Evolutionary conservation across 2,113 vertebrate genomes (phyloP).

Genomic region (Cnemophilus loriae): DNA sequence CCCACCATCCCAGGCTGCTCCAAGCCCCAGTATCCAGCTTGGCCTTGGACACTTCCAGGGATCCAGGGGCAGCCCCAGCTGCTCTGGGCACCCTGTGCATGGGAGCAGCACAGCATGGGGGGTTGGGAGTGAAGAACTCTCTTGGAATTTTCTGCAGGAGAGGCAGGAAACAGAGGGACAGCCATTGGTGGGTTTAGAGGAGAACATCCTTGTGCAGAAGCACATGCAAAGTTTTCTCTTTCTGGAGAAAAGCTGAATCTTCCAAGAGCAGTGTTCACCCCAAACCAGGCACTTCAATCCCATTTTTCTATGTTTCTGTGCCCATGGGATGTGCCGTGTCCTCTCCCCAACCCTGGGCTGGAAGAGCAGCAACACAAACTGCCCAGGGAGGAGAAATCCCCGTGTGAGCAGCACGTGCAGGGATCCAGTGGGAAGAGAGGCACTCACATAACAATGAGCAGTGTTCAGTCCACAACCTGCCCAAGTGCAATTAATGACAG

Average conservation of each 20-base stretch:
- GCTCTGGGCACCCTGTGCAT: neutral
- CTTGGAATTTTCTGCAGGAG: neutral
- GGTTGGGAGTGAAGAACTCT: neutral
- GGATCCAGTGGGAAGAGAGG: neutral
- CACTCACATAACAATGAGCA: neutral
- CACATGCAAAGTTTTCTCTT: neutral
- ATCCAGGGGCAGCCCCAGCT: neutral
- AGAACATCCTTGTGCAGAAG: rapidly evolving
- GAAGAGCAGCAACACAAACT: neutral
- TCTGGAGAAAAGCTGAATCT: neutral
- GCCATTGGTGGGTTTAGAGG: rapidly evolving
- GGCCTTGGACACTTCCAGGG: neutral
- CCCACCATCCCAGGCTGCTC: neutral
- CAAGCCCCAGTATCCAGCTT: neutral
- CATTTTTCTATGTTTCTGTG: rapidly evolving
- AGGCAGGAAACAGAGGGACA: neutral
- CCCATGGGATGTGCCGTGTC: rapidly evolving
- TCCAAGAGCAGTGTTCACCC: neutral
- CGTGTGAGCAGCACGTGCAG: neutral
- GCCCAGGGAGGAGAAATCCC: neutral
- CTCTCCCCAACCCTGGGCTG: rapidly evolving
- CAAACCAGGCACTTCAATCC: neutral
- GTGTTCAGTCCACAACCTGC: neutral
- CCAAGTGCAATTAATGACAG: neutral
- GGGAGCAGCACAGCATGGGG: rapidly evolving